phyloP scores from a whole-genome alignment of 2,797 vertebrate genomes.

The Syngnathus rostellatus region DNA sequence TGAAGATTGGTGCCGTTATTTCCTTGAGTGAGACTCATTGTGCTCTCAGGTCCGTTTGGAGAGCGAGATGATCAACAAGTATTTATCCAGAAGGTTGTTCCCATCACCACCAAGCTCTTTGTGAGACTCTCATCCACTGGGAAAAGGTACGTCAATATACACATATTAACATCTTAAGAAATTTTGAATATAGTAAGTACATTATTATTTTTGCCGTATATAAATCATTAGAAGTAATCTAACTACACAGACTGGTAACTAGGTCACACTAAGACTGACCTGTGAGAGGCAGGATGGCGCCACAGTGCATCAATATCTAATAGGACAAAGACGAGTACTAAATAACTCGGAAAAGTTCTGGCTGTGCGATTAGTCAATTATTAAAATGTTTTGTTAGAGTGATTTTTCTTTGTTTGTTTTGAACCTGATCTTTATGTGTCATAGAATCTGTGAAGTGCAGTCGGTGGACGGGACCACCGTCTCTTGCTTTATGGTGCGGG shows the following conservation, averaged over 20 bases:
- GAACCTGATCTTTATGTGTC: background rate
- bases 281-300: too few species aligned
- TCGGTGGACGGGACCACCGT: slow-evolving; percentile 79
- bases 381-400: too few species aligned
- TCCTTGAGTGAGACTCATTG: background rate
- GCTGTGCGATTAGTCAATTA: too few species aligned
- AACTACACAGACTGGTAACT: too few species aligned
- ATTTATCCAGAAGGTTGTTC: slow-evolving; percentile 88
- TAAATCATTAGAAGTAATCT: too few species aligned
- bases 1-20: background rate
- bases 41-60: slow-evolving; percentile 77
- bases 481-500: slow-evolving; percentile 82
- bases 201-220: too few species aligned
- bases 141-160: slow-evolving; percentile 60
- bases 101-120: slow-evolving; percentile 80
- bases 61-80: slow-evolving; percentile 89
- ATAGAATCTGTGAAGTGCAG: slow-evolving; percentile 82
- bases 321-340: background rate
- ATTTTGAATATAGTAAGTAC: too few species aligned
- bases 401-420: background rate
- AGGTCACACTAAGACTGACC: too few species aligned
- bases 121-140: slow-evolving; percentile 88
- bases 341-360: too few species aligned
- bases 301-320: background rate
- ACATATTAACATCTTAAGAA: too few species aligned